Evolutionary conservation across 2,797 vertebrate genomes (phyloP).

Genomic region (Hoplostethus atlanticus): DNA sequence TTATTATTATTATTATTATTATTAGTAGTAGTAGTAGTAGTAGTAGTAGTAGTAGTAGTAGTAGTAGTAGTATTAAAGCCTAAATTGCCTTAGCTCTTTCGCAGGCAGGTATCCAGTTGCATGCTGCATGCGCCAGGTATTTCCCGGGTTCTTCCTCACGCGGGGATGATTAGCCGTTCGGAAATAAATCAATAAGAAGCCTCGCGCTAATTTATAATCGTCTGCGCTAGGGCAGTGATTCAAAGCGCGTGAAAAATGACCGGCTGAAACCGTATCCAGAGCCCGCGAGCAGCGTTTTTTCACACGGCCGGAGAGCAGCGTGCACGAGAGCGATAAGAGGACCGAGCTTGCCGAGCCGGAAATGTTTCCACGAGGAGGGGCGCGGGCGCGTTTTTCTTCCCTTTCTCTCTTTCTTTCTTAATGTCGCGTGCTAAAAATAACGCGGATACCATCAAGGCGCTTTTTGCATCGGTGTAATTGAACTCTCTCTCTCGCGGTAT

Average conservation of each 20-base stretch:
- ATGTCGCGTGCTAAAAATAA: slow-evolving; percentile 55
- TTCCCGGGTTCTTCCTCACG: slow-evolving; percentile 62
- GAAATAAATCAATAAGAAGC: slow-evolving; percentile 80
- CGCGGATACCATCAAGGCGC: slow-evolving; percentile 48
- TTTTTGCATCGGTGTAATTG: slow-evolving; percentile 62
- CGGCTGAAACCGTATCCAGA: slow-evolving; percentile 66
- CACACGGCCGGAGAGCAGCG: slow-evolving; percentile 39
- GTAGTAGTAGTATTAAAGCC: not conserved
- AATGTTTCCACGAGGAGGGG: slow-evolving; percentile 49
- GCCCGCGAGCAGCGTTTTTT: slow-evolving; percentile 56
- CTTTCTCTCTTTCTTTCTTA: slow-evolving; percentile 44
- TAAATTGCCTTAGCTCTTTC: slow-evolving; percentile 21
- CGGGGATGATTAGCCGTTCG: slow-evolving; percentile 70
- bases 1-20: slow-evolving; percentile 33
- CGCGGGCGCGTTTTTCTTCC: not conserved
- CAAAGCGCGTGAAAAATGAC: slow-evolving; percentile 75
- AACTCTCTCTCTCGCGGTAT: slow-evolving; percentile 42
- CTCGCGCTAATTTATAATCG: slow-evolving; percentile 77
- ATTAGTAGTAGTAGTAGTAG: too few relatives aligned
- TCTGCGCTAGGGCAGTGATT: slow-evolving; percentile 67
- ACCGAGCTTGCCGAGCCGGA: slow-evolving; percentile 51
- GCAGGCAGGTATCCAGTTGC: slow-evolving; percentile 22
- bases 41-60: not conserved
- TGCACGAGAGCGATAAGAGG: slow-evolving; percentile 69
- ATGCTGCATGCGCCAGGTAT: slow-evolving; percentile 43